Evolutionary conservation across 1,140 invertebrate genomes (phyloP).

Genomic region (Forficula auricularia): DNA sequence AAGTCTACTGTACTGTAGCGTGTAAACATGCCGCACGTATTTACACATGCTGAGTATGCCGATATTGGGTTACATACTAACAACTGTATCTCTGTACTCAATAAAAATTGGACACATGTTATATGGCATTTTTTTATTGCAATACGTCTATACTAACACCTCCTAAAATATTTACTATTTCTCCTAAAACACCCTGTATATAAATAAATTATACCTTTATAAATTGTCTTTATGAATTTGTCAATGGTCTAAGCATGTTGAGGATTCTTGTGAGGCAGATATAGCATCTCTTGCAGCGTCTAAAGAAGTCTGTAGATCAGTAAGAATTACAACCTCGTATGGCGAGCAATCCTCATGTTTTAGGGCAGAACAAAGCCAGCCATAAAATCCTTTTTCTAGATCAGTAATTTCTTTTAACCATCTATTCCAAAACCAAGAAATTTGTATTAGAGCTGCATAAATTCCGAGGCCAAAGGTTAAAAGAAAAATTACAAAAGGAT

Average conservation of each 20-base stretch:
- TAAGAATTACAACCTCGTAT: conserved; percentile 34
- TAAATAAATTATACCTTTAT: too few relatives aligned
- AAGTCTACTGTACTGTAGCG: too few relatives aligned
- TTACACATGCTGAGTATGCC: too few relatives aligned
- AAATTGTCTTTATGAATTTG: too few relatives aligned
- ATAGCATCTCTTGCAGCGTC: background rate
- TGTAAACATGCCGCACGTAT: too few relatives aligned
- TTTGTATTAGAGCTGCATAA: conserved; percentile 46
- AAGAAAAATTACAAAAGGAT: conserved; percentile 48
- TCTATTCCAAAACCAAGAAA: conserved; percentile 45
- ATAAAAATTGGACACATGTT: too few relatives aligned
- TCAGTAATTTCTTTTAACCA: conserved; percentile 54
- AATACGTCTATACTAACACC: too few relatives aligned
- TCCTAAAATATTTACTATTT: too few relatives aligned
- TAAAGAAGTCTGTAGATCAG: conserved; percentile 9
- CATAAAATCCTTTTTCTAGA: conserved; percentile 63
- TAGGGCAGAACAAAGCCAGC: conserved; percentile 50
- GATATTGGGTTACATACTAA: too few relatives aligned
- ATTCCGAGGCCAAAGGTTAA: conserved; percentile 43
- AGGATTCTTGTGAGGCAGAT: conserved; percentile 10
- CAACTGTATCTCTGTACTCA: too few relatives aligned
- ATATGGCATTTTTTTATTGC: too few relatives aligned
- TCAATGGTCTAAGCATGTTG: background rate
- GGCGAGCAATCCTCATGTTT: conserved; percentile 51
- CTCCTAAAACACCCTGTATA: too few relatives aligned